Evolutionary conservation across 2,113 vertebrate genomes (phyloP).

Genomic region (Rhinichthys klamathensis): DNA sequence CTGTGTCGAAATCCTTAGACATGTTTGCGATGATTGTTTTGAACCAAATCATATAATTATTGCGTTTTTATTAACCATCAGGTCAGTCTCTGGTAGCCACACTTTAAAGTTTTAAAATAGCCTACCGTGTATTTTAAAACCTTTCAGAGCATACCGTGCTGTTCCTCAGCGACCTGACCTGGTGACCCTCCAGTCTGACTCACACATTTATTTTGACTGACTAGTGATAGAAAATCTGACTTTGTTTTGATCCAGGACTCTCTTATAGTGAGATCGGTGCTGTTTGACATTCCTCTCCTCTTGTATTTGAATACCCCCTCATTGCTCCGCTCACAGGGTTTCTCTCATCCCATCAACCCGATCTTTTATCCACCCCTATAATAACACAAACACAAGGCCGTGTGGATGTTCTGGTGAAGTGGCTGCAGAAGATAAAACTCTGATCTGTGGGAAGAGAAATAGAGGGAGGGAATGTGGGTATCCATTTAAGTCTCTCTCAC

Average conservation of each 20-base stretch:
- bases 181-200: slow-evolving; percentile 64
- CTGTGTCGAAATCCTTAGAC: too few relatives aligned
- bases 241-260: slow-evolving; percentile 14
- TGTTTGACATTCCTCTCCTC: slow-evolving; percentile 4
- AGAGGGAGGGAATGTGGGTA: slow-evolving; percentile 1
- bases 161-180: slow-evolving; percentile 50
- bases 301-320: slow-evolving; percentile 53
- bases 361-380: slow-evolving; percentile 34
- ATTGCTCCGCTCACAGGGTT: slow-evolving; percentile 35
- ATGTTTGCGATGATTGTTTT: not conserved
- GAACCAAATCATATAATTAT: not conserved
- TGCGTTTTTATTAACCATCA: not conserved
- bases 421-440: slow-evolving; percentile 19
- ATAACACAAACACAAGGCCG: not conserved
- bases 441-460: slow-evolving; percentile 7
- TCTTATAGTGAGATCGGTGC: not conserved
- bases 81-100: not conserved
- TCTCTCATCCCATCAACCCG: slow-evolving; percentile 34
- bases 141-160: not conserved
- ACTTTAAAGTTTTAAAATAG: not conserved
- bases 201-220: slow-evolving; percentile 44
- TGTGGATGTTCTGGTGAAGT: slow-evolving; percentile 26
- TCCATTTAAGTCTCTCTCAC: slow-evolving; percentile 6
- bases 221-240: not conserved
- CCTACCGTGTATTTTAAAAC: not conserved